These are phyloP conservation scores for Clarias laeviceps DNA, from an alignment of 2,797 vertebrate genomes.

Conservation along the genomic window DNA sequence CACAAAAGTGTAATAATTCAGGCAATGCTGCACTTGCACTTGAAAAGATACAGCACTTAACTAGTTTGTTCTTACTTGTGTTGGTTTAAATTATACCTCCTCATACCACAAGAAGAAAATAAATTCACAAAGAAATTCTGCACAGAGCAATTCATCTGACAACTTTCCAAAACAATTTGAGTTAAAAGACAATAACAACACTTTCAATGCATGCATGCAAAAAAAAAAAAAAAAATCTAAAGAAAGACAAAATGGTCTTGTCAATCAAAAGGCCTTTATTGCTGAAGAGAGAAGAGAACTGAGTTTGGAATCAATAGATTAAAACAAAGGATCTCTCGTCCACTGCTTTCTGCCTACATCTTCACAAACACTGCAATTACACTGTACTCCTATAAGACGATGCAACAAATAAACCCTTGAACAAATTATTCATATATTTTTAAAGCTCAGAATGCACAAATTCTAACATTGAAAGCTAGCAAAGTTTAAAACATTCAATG, in stretches of 20 bases:
- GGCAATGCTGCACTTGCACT: constrained; percentile 18
- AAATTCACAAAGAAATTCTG: constrained; percentile 62
- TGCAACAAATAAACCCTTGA: constrained; percentile 66
- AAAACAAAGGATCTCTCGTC: constrained; percentile 73
- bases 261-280: constrained; percentile 76
- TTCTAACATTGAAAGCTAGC: background rate
- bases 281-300: constrained; percentile 61
- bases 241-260: constrained; percentile 65
- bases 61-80: constrained; percentile 58
- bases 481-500: background rate
- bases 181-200: constrained; percentile 75
- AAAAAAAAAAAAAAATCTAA: constrained; percentile 12
- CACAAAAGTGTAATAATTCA: constrained; percentile 45
- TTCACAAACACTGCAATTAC: constrained; percentile 76
- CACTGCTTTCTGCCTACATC: constrained; percentile 66
- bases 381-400: constrained; percentile 66
- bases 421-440: constrained; percentile 71
- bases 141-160: constrained; percentile 72
- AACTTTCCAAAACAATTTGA: constrained; percentile 74
- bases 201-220: constrained; percentile 67
- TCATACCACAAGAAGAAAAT: constrained; percentile 37
- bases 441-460: constrained; percentile 56
- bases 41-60: constrained; percentile 39
- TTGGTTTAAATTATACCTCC: constrained; percentile 70
- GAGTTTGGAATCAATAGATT: constrained; percentile 75